A percentile compares a stretch with the other conserved stretches of the same genome.
Conservation (phyloP, 2,113 vertebrate species). For the Thryonomys swinderianus region DNA sequence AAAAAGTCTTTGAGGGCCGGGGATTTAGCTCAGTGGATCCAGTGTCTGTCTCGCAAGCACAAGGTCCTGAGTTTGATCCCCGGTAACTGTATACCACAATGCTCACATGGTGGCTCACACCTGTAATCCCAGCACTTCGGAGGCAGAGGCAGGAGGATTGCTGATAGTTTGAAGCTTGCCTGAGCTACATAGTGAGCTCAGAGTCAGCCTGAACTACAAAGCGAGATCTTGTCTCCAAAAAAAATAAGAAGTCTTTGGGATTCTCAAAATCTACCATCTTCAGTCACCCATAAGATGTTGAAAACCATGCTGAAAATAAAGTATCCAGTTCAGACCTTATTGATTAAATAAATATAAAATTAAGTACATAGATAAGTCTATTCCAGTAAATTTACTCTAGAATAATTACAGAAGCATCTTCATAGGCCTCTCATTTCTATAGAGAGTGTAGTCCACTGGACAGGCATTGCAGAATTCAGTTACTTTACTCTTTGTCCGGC, state of each 20-base stretch:
- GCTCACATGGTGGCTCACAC: too few relatives aligned
- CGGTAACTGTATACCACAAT: too few relatives aligned
- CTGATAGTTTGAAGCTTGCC: too few relatives aligned
- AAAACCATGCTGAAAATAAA: slow-evolving; percentile 16
- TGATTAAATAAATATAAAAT: neutral
- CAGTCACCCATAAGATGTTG: neutral
- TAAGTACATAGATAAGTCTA: neutral
- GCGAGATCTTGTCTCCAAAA: too few relatives aligned
- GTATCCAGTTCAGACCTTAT: neutral
- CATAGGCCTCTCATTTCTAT: neutral
- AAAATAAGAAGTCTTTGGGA: too few relatives aligned
- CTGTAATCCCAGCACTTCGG: too few relatives aligned
- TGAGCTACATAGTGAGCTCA: too few relatives aligned
- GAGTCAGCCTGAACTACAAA: too few relatives aligned
- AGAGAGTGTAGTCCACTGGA: neutral
- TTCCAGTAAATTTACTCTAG: neutral
- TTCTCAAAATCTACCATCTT: neutral
- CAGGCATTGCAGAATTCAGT: neutral
- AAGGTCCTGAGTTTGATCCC: too few relatives aligned
- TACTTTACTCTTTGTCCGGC: neutral
- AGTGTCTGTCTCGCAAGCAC: too few relatives aligned
- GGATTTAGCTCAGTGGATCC: too few relatives aligned
- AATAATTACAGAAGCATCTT: slow-evolving; percentile 2
- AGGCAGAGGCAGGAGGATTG: too few relatives aligned
- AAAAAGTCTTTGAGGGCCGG: neutral